phyloP scores from a whole-genome alignment of 2,888 invertebrate genomes.

The Caenorhabditis imperialis region DNA sequence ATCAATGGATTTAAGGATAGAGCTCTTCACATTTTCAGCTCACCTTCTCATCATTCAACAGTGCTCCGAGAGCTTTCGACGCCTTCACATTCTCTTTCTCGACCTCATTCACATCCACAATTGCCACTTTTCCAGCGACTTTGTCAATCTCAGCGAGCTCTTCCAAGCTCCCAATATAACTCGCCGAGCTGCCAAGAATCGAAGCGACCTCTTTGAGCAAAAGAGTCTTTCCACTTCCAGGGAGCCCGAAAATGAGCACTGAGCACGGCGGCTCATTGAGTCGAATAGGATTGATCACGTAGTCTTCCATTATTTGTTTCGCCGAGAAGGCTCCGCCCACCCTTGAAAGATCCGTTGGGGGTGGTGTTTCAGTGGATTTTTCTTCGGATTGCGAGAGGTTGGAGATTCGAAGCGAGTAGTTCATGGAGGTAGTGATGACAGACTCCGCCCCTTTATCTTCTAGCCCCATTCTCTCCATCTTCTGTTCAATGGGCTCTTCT shows the following conservation, averaged over 20 bases:
- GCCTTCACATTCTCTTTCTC: constrained; percentile 56
- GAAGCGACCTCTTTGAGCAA: constrained; percentile 59
- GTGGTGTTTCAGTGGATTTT: not conserved
- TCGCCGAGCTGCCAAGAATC: constrained; percentile 37
- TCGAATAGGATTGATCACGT: constrained; percentile 40
- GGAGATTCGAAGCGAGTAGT: constrained; percentile 14
- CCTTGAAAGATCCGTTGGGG: constrained; percentile 18
- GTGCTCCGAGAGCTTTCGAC: constrained; percentile 12
- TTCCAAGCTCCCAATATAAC: constrained; percentile 21
- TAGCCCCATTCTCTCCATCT: constrained; percentile 35
- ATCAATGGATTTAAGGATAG: not conserved
- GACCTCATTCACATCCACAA: constrained; percentile 52
- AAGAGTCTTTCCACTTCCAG: constrained; percentile 71
- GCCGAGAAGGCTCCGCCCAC: constrained; percentile 35
- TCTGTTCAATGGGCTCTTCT: constrained; percentile 38
- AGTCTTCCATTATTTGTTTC: constrained; percentile 35
- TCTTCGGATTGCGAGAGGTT: not conserved
- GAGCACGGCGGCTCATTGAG: constrained; percentile 59
- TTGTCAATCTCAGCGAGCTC: constrained; percentile 13
- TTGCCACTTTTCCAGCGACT: constrained; percentile 16
- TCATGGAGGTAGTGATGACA: constrained; percentile 7
- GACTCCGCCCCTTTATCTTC: constrained; percentile 1
- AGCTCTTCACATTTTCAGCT: not conserved
- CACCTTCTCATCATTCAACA: constrained; percentile 50
- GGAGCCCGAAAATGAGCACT: constrained; percentile 69